phyloP scores from a whole-genome alignment of 1,140 invertebrate genomes.

The Dendroctonus ponderosae region DNA sequence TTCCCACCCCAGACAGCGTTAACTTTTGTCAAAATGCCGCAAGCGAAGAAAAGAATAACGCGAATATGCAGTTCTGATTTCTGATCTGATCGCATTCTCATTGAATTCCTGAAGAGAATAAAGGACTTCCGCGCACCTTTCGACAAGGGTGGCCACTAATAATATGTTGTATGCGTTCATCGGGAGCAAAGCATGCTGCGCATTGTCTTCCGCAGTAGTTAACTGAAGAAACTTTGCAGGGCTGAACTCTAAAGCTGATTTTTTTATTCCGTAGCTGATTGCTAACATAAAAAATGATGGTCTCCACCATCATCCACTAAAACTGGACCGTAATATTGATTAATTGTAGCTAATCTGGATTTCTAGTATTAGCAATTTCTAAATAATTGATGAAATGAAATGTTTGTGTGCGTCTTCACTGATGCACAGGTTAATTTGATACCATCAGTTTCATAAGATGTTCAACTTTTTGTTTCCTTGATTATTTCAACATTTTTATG shows the following conservation, averaged over 20 bases:
- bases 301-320: no score
- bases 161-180: constrained; percentile 35
- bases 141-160: constrained; percentile 37
- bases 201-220: constrained; percentile 27
- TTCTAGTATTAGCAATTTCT: no score
- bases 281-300: no score
- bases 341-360: no score
- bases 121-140: constrained; percentile 38
- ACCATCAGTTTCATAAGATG: no score
- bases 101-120: constrained; percentile 27
- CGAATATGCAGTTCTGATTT: constrained; percentile 34
- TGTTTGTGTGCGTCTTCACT: no score
- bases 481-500: no score
- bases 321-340: no score
- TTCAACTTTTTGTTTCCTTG: no score
- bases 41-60: constrained; percentile 34
- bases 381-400: no score
- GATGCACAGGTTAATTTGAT: no score
- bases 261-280: no score
- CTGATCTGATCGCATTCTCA: constrained; percentile 36
- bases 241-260: neutral
- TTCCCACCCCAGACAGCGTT: constrained; percentile 33
- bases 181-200: constrained; percentile 29
- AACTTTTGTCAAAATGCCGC: constrained; percentile 35
- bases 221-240: constrained; percentile 14